Evolutionary conservation across 2,888 invertebrate species (phyloP).

Genomic region (Helobdella robusta): DNA sequence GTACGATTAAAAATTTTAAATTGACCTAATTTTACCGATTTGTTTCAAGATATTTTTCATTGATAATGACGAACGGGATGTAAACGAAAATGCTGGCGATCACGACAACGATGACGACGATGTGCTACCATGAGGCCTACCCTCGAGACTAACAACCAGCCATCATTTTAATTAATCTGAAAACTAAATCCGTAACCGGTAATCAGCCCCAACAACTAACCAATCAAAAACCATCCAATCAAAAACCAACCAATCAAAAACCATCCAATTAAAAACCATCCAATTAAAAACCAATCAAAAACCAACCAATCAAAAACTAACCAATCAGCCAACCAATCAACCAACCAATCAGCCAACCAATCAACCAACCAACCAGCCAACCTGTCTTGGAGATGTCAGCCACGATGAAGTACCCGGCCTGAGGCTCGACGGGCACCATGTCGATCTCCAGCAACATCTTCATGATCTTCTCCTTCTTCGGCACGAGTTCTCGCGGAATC

Average conservation of each 20-base stretch:
- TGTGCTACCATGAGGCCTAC: neutral
- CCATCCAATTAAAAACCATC: too few species aligned
- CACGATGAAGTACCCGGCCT: constrained; percentile 93
- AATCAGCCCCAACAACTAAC: neutral
- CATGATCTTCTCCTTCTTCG: constrained; percentile 44
- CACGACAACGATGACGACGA: neutral
- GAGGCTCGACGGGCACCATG: constrained; percentile 81
- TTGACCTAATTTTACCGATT: neutral
- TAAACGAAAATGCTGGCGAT: neutral
- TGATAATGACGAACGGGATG: neutral
- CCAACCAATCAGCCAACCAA: neutral
- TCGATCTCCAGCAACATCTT: constrained; percentile 59
- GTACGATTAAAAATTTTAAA: constrained; percentile 5
- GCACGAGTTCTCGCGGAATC: constrained; percentile 64
- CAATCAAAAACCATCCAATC: too few species aligned
- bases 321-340: too few species aligned
- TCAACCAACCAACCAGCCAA: constrained; percentile 21
- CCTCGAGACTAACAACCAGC: too few species aligned
- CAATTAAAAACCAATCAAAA: too few species aligned
- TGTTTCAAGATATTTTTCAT: neutral
- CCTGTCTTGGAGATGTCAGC: constrained; percentile 69
- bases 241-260: too few species aligned
- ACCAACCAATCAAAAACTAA: too few species aligned
- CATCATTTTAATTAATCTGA: too few species aligned
- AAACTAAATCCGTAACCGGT: too few species aligned